Evolutionary conservation across 2,797 vertebrate species (phyloP).

Genomic region (Limosa lapponica): DNA sequence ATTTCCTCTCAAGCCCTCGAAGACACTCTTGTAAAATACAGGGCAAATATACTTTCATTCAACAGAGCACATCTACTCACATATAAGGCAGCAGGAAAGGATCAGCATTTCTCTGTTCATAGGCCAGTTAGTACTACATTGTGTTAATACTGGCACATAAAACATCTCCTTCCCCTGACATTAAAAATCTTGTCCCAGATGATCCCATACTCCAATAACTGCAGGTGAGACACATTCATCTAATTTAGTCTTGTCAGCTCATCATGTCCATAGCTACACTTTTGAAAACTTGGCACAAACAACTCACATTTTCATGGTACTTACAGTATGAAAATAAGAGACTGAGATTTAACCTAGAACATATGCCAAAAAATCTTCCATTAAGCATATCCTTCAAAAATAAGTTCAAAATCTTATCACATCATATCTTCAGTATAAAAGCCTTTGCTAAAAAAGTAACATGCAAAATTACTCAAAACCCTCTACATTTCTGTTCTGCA

Average conservation of each 20-base stretch:
- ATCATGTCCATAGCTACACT: background rate
- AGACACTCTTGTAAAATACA: background rate
- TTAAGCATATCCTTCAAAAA: slow-evolving; percentile 6
- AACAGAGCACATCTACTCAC: background rate
- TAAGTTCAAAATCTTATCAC: background rate
- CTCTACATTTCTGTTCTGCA: background rate
- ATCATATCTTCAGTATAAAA: background rate
- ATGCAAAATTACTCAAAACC: background rate
- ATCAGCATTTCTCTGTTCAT: background rate
- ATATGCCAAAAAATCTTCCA: background rate
- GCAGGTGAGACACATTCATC: background rate
- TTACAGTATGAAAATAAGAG: background rate
- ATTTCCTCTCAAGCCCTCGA: background rate
- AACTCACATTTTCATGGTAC: background rate
- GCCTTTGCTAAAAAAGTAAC: background rate
- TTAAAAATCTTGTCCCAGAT: background rate
- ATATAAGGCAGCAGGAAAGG: background rate
- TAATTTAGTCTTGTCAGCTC: background rate
- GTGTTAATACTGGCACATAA: background rate
- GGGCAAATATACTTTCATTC: background rate
- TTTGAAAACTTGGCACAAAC: background rate
- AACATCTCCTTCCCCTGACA: background rate
- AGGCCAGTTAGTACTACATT: background rate
- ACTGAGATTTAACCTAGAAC: background rate
- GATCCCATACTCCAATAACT: background rate